Conservation (phyloP, 2,888 invertebrate genomes). For the Phortica okadai region DNA sequence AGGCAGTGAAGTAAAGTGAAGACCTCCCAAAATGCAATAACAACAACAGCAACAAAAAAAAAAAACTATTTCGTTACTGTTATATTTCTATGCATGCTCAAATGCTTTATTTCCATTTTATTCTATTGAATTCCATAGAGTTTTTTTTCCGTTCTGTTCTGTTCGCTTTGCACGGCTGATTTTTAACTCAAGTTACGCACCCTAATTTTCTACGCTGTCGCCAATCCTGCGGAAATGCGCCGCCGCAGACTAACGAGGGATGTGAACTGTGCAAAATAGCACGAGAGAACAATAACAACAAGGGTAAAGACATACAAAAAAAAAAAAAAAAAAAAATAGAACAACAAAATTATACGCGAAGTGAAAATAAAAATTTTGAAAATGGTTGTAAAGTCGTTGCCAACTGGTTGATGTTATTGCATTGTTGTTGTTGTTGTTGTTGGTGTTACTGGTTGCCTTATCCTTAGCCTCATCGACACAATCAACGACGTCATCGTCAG, state of each 20-base stretch:
- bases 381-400: constrained; percentile 31
- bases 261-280: neutral
- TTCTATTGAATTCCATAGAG: neutral
- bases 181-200: constrained; percentile 38
- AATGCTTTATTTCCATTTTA: constrained; percentile 18
- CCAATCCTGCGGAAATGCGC: constrained; percentile 14
- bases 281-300: neutral
- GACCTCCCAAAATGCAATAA: constrained; percentile 35
- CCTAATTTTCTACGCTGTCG: constrained; percentile 41
- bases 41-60: neutral
- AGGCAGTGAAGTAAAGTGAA: neutral
- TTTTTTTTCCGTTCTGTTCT: constrained; percentile 6
- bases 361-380: neutral
- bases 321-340: neutral
- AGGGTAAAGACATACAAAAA: neutral
- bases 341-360: neutral
- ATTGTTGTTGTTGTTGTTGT: constrained; percentile 7
- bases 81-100: constrained; percentile 36
- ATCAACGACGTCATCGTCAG: constrained; percentile 25
- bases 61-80: constrained; percentile 34
- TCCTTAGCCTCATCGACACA: neutral
- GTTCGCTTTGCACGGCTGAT: constrained; percentile 8
- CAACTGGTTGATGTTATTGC: neutral
- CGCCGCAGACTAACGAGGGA: neutral
- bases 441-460: neutral